Evolutionary conservation across 1,140 invertebrate genomes (phyloP), one percentile per base, ranked within the genome.

Genomic region (Aleiodes sp.): DNA sequence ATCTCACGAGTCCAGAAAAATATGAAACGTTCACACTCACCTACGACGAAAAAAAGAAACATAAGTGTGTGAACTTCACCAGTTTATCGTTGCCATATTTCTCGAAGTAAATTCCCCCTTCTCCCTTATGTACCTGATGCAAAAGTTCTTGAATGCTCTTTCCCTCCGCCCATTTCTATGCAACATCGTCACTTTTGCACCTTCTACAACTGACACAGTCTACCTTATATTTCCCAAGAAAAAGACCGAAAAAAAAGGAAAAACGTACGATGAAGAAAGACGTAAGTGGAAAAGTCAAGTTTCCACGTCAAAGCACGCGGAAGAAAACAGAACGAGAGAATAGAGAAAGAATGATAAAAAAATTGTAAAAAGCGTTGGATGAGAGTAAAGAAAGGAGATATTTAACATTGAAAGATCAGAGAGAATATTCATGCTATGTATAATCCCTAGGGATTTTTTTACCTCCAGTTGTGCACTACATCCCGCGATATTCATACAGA

Each of bases 81-180:
- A 16, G 21, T 52, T 19, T 19, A 52, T 24, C 46, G 16, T 8
- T 52, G 4, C 7, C 4, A 52, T 52, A 52, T 52, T 52, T 52
- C 9, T n/a, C n/a, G 16, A 24, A 52, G 14, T 52, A 24, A 52
- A 52, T 52, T 21, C 10, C 3, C 4, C 16, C 21, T n/a, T n/a
- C n/a, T n/a, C n/a, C n/a, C n/a, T n/a, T n/a, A n/a, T n/a, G n/a
- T n/a, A n/a, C 16, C 46, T 52, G 21, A 52, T 52, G 46, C 16
- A 52, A 52, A 52, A 52, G 46, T 52, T 52, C 16, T 12, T 52
- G 46, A 52, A 52, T 52, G 46, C 46, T 52, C 46, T 52, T 52
- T 52, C 46, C 21, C 12, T 21, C 39, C 14, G 19, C 2, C 39
- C 39, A 43, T 43, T 16, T 43, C 39, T 16, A n/a, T n/a, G 3